Conservation (phyloP, 2,888 invertebrate genomes). For the Lutraria lutraria region DNA sequence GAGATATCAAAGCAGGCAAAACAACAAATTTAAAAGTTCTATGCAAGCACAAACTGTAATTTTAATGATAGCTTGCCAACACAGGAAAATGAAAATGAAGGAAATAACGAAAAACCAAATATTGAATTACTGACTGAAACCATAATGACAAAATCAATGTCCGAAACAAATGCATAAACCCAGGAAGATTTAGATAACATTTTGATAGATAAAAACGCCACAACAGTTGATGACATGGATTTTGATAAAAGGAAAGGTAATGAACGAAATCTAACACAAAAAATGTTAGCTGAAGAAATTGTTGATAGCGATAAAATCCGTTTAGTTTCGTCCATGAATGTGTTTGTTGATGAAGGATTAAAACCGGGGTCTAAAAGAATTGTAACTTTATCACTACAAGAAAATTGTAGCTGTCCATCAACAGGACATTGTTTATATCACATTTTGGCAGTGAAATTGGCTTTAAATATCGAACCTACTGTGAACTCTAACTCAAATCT, state of each 20-base stretch:
- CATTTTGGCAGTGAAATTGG: not conserved
- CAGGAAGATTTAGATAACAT: no score
- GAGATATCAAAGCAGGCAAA: no score
- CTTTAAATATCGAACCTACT: no score
- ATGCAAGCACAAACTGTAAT: no score
- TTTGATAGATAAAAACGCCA: slow-evolving; percentile 40
- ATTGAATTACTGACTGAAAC: no score
- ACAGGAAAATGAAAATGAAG: no score
- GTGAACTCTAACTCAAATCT: no score
- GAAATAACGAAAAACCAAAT: no score
- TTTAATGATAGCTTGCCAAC: no score
- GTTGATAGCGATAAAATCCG: slow-evolving; percentile 36
- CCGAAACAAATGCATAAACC: slow-evolving; percentile 23
- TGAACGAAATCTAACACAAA: slow-evolving; percentile 20
- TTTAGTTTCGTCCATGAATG: slow-evolving; percentile 38
- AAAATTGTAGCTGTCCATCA: slow-evolving; percentile 36
- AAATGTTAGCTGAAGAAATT: not conserved
- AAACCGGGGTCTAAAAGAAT: slow-evolving; percentile 34
- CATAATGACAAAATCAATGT: no score
- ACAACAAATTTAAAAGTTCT: no score
- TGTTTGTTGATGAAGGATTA: slow-evolving; percentile 18
- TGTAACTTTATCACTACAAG: slow-evolving; percentile 25
- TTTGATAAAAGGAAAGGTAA: slow-evolving; percentile 21
- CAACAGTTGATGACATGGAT: slow-evolving; percentile 36
- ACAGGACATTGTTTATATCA: not conserved